Conservation (phyloP, 2,113 vertebrate genomes). For the Kryptolebias marmoratus region DNA sequence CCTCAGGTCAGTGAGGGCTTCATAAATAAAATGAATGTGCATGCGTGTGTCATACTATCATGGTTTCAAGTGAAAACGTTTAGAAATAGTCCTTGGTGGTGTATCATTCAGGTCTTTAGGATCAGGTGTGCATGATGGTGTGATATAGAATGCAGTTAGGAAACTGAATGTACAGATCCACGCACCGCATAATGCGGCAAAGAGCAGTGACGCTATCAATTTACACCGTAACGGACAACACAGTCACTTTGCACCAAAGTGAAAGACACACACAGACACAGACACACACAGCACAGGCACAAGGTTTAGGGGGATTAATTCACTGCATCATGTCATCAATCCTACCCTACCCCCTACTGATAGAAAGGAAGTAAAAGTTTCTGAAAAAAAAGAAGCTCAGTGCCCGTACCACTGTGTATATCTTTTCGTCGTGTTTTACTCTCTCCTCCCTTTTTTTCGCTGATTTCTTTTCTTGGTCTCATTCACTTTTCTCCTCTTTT, state of each 20-base stretch:
- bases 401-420: conserved; percentile 24
- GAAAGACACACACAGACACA: conserved; percentile 57
- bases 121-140: conserved; percentile 69
- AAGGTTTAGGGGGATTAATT: conserved; percentile 68
- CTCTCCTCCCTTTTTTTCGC: not conserved
- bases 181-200: conserved; percentile 68
- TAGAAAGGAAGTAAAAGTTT: conserved; percentile 42
- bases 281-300: conserved; percentile 44
- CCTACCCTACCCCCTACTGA: conserved; percentile 54
- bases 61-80: conserved; percentile 58
- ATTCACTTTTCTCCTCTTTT: conserved; percentile 34
- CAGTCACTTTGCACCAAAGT: conserved; percentile 75
- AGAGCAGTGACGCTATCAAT: conserved; percentile 73
- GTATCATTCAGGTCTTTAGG: conserved; percentile 52
- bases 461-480: conserved; percentile 10
- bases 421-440: conserved; percentile 1
- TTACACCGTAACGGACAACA: conserved; percentile 73
- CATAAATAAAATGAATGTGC: not conserved
- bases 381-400: conserved; percentile 14
- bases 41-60: conserved; percentile 1
- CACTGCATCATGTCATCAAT: conserved; percentile 70
- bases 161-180: conserved; percentile 73
- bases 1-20: not conserved
- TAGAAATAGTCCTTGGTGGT: conserved; percentile 47
- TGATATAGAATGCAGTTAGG: conserved; percentile 74